Conservation (phyloP, 2,888 invertebrate genomes). For the Nomada ruficornis region DNA sequence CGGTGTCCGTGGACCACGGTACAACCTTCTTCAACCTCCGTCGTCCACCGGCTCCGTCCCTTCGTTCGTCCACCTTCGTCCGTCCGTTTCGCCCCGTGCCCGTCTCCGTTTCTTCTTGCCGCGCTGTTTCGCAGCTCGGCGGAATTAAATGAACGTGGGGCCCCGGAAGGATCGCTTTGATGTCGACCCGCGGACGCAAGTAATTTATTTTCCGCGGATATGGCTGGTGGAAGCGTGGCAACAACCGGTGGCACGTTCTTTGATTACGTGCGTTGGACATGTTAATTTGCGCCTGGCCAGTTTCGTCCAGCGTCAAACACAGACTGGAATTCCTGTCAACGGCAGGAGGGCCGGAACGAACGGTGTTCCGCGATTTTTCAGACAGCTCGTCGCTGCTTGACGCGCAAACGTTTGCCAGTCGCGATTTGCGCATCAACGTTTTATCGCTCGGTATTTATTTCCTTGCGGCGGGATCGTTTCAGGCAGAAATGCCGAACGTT, state of each 20-base stretch:
- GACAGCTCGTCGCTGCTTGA: neutral
- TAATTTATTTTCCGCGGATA: conserved; percentile 62
- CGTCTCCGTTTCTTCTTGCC: conserved; percentile 27
- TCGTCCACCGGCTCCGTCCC: neutral
- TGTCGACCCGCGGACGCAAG: conserved; percentile 46
- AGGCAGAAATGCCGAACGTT: neutral
- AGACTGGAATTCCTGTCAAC: neutral
- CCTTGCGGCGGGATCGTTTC: neutral
- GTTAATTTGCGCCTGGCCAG: conserved; percentile 60
- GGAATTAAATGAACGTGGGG: conserved; percentile 62
- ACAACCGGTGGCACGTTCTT: conserved; percentile 56
- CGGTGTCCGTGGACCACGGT: conserved; percentile 22
- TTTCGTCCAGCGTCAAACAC: conserved; percentile 29
- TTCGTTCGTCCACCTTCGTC: neutral
- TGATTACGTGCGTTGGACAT: conserved; percentile 62
- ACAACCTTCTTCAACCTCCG: neutral
- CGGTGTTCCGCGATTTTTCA: conserved; percentile 12
- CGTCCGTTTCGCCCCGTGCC: neutral
- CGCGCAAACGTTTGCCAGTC: neutral
- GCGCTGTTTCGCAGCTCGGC: conserved; percentile 31
- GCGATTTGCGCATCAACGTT: conserved; percentile 8
- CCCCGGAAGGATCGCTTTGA: conserved; percentile 58
- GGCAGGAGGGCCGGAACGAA: conserved; percentile 2
- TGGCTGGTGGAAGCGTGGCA: conserved; percentile 15
- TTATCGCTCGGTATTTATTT: neutral